Evolutionary conservation across 2,888 invertebrate genomes (phyloP).

Genomic region (Gymnosoma rotundatum): DNA sequence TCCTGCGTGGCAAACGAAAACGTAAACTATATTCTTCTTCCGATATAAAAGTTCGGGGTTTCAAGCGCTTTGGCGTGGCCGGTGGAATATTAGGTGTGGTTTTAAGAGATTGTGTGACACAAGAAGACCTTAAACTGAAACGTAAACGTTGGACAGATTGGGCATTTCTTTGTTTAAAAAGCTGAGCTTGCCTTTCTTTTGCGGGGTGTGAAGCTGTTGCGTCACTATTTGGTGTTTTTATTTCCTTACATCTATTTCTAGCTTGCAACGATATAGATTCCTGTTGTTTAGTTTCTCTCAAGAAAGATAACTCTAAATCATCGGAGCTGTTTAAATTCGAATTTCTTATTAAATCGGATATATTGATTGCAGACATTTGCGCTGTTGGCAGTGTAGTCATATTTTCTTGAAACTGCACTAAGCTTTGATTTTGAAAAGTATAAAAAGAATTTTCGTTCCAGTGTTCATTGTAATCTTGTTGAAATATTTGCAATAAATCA

Average conservation of each 20-base stretch:
- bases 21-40: conserved; percentile 65
- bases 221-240: neutral
- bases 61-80: conserved; percentile 1
- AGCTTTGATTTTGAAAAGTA: neutral
- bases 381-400: neutral
- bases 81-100: neutral
- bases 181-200: neutral
- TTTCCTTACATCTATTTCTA: neutral
- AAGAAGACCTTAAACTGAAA: neutral
- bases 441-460: neutral
- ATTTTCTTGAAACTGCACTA: neutral
- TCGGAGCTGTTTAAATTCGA: neutral
- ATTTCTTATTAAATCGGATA: conserved; percentile 33
- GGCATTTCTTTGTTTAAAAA: neutral
- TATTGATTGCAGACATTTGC: conserved; percentile 1
- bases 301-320: conserved; percentile 3
- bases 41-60: conserved; percentile 15
- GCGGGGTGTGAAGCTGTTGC: neutral
- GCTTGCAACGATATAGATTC: neutral
- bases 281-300: neutral
- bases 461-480: conserved; percentile 15
- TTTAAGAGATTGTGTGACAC: neutral
- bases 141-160: conserved; percentile 1
- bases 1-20: conserved; percentile 44
- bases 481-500: conserved; percentile 35